Evolutionary conservation across 2,113 vertebrate genomes (phyloP), one percentile per base, ranked within the genome.

Genomic region (Notiomystis cincta): DNA sequence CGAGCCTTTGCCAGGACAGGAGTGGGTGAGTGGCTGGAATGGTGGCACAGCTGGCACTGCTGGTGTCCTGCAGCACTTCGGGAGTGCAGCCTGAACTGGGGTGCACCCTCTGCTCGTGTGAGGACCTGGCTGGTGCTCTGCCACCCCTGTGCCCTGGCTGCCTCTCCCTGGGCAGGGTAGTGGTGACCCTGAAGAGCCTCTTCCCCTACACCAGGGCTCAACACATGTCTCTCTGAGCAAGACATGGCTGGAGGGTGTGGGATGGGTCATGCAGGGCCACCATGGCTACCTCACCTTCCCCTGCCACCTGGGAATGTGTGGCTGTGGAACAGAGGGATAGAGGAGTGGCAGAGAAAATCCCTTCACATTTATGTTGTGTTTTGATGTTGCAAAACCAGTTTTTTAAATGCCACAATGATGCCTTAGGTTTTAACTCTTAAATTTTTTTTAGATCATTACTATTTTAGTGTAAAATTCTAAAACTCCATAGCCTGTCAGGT

Each of bases 201-300:
- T 44, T 37, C 16, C 38, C 13, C 10, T 15, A 10, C 5, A 1
- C 13, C 19, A 16, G 38, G 13, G 50, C 56, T 58, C 4, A 0
- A 18, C 57, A 3, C 19, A 6, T 5, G 5, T n/a, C 38, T 31
- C 57, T 54, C 21, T 21, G 6, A 7, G 50, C 0, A 1, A 38
- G 54, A 27, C 11, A 0, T 5, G 57, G n/a, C 50, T 7, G 33
- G 17, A 19, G 37, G 31, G 12, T 4, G 3, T 30, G 7, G 23
- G 51, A 35, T 0, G 4, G 15, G 4, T 25, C 9, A 3, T 37
- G 44, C 75, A 37, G 62, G 50, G 56, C 80, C 54, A 15, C 31
- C 20, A 9, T 24, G 56, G 17, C 47, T 33, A 4, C 67, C 27
- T 53, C 21, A 27, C 47, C 47, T 45, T 37, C 13, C 38, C 0